Conservation (phyloP, 1,140 invertebrate genomes). For the Diuraphis noxia region DNA sequence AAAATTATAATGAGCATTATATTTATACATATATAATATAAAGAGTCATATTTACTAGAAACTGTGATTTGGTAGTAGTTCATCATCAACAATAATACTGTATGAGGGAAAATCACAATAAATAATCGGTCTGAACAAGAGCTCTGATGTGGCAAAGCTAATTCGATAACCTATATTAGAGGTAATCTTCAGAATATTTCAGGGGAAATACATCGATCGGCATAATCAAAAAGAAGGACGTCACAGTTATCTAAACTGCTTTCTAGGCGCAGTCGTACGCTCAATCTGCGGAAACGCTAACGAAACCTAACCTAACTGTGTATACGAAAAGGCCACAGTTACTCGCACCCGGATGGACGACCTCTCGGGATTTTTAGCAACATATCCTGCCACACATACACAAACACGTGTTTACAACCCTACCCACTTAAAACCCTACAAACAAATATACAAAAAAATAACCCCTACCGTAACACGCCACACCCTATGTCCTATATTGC, state of each 20-base stretch:
- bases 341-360: too few species aligned
- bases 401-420: too few species aligned
- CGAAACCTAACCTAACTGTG: too few species aligned
- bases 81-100: not conserved
- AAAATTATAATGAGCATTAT: not conserved
- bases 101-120: not conserved
- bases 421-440: too few species aligned
- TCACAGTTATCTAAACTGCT: not conserved
- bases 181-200: constrained; percentile 26
- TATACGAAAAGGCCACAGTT: too few species aligned
- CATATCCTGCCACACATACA: too few species aligned
- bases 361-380: too few species aligned
- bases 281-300: too few species aligned
- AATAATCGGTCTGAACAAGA: not conserved
- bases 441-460: too few species aligned
- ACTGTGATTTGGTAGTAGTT: not conserved
- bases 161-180: not conserved
- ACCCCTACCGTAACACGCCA: too few species aligned
- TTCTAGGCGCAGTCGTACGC: too few species aligned
- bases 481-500: too few species aligned
- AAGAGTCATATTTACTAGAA: not conserved
- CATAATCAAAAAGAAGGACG: not conserved
- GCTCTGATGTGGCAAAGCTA: not conserved
- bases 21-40: not conserved
- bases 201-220: not conserved